Evolutionary conservation across 2,888 invertebrate genomes (phyloP).

Genomic region (Xylophagus ater): DNA sequence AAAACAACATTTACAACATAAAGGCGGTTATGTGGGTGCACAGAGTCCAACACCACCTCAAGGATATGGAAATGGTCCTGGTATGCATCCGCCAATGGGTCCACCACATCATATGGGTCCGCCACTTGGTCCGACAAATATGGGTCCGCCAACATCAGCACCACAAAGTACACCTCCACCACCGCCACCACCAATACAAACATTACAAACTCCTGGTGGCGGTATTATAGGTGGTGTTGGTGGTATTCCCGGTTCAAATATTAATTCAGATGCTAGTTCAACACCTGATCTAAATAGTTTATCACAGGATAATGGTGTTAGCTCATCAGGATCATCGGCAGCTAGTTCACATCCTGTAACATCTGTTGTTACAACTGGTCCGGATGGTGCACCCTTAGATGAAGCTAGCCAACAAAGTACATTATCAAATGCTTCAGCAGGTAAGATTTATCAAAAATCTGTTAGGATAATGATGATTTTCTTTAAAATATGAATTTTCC

Average conservation of each 20-base stretch:
- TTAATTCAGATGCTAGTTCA: slow-evolving; percentile 28
- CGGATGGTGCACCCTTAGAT: slow-evolving; percentile 78
- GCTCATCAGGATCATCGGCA: slow-evolving; percentile 35
- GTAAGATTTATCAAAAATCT: slow-evolving; percentile 44
- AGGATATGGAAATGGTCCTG: slow-evolving; percentile 40
- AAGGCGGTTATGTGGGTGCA: slow-evolving; percentile 49
- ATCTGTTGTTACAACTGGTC: slow-evolving; percentile 80
- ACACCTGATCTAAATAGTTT: slow-evolving; percentile 29
- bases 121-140: slow-evolving; percentile 53
- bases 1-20: slow-evolving; percentile 60
- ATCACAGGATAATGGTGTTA: slow-evolving; percentile 53
- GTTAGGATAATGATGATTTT: too few species aligned
- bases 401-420: slow-evolving; percentile 90
- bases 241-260: slow-evolving; percentile 37
- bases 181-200: slow-evolving; percentile 29
- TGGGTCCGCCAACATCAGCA: slow-evolving; percentile 50
- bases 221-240: slow-evolving; percentile 31
- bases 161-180: slow-evolving; percentile 35
- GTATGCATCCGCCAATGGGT: slow-evolving; percentile 47
- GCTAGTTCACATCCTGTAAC: slow-evolving; percentile 57
- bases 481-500: too few species aligned
- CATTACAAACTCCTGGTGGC: slow-evolving; percentile 23
- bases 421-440: slow-evolving; percentile 83
- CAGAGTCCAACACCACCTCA: slow-evolving; percentile 49
- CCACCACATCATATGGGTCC: slow-evolving; percentile 46